A percentile compares a stretch with the other conserved stretches of the same genome.
Evolutionary conservation across 92 coral and sea anemone genomes (phyloP).

Genomic region (Ricordea florida): DNA sequence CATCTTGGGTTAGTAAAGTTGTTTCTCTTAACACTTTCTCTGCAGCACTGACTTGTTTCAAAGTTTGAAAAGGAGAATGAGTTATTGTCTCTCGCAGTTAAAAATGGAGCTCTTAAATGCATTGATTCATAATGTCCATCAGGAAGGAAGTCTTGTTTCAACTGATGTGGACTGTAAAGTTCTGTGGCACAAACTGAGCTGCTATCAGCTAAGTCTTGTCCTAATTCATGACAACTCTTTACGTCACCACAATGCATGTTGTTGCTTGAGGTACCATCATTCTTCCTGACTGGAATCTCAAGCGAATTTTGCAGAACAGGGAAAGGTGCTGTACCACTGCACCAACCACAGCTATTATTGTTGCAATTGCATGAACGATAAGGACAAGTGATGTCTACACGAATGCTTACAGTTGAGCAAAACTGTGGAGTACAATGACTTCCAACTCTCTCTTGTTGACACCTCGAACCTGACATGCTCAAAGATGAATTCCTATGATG

Average conservation of each 20-base stretch:
- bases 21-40: too few relatives aligned
- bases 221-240: too few relatives aligned
- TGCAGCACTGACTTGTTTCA: too few relatives aligned
- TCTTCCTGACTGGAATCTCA: background rate
- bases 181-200: background rate
- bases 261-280: background rate
- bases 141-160: background rate
- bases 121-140: background rate
- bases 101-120: too few relatives aligned
- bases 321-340: background rate
- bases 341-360: background rate
- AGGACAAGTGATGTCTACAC: conserved; percentile 33
- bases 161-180: background rate
- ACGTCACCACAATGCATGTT: background rate
- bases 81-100: too few relatives aligned
- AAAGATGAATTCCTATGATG: too few relatives aligned
- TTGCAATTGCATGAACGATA: background rate
- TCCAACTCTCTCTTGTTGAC: background rate
- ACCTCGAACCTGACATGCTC: too few relatives aligned
- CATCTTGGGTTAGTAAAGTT: too few relatives aligned
- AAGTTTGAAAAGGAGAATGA: too few relatives aligned
- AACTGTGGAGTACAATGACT: background rate
- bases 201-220: too few relatives aligned
- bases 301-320: background rate
- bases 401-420: conserved; percentile 32